Base-by-base conservation (phyloP, 2,797 vertebrate species). In the Enteromius viviparus region DNA sequence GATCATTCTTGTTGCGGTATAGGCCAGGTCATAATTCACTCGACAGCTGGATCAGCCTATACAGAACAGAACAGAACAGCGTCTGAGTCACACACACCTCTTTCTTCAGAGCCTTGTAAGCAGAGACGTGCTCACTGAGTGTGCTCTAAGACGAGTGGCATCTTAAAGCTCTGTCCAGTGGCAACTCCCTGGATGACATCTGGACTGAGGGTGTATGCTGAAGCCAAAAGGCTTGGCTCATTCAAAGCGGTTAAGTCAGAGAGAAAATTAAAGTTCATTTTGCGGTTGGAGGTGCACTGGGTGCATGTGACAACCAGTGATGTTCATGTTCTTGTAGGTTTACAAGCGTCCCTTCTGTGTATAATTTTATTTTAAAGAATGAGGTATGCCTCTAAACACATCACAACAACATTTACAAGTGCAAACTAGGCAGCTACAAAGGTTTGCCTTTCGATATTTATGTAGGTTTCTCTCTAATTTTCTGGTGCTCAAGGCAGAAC, bases 1-100 rank as follows among this genome's bases (percentile, higher is more conserved):
- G n/a, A 88, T 91, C 86, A 86, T 83, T 87, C 84, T 79, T 87
- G 82, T 72, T 58, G 85, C 86, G 87, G 80, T 85, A 79, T 69
- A 87, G 78, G 84, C 87, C 83, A 86, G 85, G 14, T 83, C 6
- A 81, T 92, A 89, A 92, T 81, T 93, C 91, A 91, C 21, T 51
- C 65, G 55, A 89, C 85, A 80, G 77, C 85, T 89, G 76, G 89
- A 90, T 86, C 87, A 92, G 78, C 12, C 64, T 49, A 55, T 66
- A n/a, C n/a, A n/a, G n/a, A n/a, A 64, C 53, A 71, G 34, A 68
- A 53, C 53, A 69, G 66, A 82, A 85, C n/a, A 65, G 53, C 47
- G 3, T 8, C 62, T 82, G 64, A 89, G 60, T 82, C 62, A 72
- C 51, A 37, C 17, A 15, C 17, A 23, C 45, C 64, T 65, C 58